These are phyloP conservation scores for Parascotia fuliginaria DNA, from an alignment of 2,888 invertebrate genomes.

Conservation along the genomic window DNA sequence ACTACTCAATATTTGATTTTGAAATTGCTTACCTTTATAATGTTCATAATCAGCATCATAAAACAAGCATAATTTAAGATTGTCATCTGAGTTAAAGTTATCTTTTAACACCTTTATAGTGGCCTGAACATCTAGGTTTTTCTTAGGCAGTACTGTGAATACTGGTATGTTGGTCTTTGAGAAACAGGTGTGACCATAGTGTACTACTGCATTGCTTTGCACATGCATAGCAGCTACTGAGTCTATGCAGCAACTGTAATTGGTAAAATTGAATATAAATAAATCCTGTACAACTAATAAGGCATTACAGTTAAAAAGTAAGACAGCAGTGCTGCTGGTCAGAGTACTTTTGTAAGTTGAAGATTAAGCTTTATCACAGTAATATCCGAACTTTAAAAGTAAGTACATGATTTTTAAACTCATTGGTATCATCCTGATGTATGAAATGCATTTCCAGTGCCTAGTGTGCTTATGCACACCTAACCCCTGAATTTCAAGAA, in stretches of 20 bases:
- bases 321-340: too few relatives aligned
- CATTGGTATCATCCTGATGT: too few relatives aligned
- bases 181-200: slow-evolving; percentile 96
- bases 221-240: slow-evolving; percentile 96
- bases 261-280: not conserved
- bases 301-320: too few relatives aligned
- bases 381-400: too few relatives aligned
- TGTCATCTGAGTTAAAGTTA: slow-evolving; percentile 58
- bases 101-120: slow-evolving; percentile 45
- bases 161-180: slow-evolving; percentile 92
- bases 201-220: slow-evolving; percentile 93
- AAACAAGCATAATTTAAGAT: slow-evolving; percentile 82
- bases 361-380: too few relatives aligned
- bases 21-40: slow-evolving; percentile 75
- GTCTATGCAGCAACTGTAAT: slow-evolving; percentile 94
- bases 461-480: too few relatives aligned
- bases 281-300: not conserved
- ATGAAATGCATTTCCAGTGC: too few relatives aligned
- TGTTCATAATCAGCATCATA: slow-evolving; percentile 89
- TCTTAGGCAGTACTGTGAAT: slow-evolving; percentile 89
- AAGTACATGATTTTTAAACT: too few relatives aligned
- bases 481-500: too few relatives aligned
- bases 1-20: not conserved
- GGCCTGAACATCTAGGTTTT: slow-evolving; percentile 80
- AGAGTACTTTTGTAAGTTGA: too few relatives aligned